Percentiles rank a stretch among this genome's conserved stretches.
Conservation (phyloP, 2,888 invertebrate genomes). For the Fragum fragum region DNA sequence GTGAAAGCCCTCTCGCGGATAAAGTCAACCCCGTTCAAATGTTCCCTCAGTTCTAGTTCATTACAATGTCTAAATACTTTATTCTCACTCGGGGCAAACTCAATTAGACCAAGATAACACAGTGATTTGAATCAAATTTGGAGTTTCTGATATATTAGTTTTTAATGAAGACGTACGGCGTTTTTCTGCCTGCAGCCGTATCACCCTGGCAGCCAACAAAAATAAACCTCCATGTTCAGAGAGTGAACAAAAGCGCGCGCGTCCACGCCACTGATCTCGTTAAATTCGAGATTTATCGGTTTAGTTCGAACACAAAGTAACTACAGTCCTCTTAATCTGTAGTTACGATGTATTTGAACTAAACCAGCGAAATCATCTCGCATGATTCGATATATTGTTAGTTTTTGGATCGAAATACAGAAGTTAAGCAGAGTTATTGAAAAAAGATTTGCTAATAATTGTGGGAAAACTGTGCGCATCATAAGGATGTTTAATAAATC, state of each 20-base stretch:
- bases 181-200: slow-evolving; percentile 56
- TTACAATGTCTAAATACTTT: slow-evolving; percentile 67
- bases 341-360: no score
- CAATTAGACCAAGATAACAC: slow-evolving; percentile 69
- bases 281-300: slow-evolving; percentile 25
- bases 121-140: slow-evolving; percentile 62
- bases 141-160: slow-evolving; percentile 55
- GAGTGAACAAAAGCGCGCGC: slow-evolving; percentile 34
- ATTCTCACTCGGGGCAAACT: slow-evolving; percentile 60
- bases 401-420: slow-evolving; percentile 58
- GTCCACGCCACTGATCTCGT: slow-evolving; percentile 25
- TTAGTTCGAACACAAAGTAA: no score
- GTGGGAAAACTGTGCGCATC: slow-evolving; percentile 56
- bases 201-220: slow-evolving; percentile 64
- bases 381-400: slow-evolving; percentile 61
- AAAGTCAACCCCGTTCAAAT: slow-evolving; percentile 51
- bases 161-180: slow-evolving; percentile 69
- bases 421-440: slow-evolving; percentile 65
- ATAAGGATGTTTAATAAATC: slow-evolving; percentile 23
- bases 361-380: slow-evolving; percentile 11
- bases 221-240: slow-evolving; percentile 57
- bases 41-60: slow-evolving; percentile 60
- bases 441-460: slow-evolving; percentile 68
- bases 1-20: slow-evolving; percentile 1
- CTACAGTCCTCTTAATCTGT: no score